Evolutionary conservation across 1,140 invertebrate species (phyloP).

Genomic region (Cyclina sinensis): DNA sequence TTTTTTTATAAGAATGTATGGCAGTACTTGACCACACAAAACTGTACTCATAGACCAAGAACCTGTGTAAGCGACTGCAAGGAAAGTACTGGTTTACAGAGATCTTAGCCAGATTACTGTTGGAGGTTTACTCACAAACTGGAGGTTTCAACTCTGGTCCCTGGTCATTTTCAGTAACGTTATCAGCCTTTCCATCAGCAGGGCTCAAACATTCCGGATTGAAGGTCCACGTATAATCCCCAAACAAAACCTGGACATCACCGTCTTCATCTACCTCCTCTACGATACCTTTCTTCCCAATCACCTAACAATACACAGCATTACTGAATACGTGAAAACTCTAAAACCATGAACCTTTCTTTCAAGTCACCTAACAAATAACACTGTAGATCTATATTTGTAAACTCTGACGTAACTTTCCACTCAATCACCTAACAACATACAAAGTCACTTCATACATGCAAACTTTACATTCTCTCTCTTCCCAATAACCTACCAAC

Average conservation of each 20-base stretch:
- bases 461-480: too few species aligned
- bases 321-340: background rate
- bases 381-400: too few species aligned
- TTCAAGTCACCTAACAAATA: background rate
- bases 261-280: constrained; percentile 58
- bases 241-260: constrained; percentile 44
- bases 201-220: constrained; percentile 40
- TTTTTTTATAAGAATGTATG: too few species aligned
- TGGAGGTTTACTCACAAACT: background rate
- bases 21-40: too few species aligned
- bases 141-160: background rate
- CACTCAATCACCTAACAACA: too few species aligned
- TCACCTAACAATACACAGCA: constrained; percentile 9
- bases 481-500: too few species aligned
- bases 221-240: constrained; percentile 53
- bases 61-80: too few species aligned
- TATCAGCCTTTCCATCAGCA: background rate
- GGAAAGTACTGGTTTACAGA: too few species aligned
- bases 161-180: background rate
- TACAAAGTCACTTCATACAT: too few species aligned
- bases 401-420: too few species aligned
- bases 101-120: too few species aligned
- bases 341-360: background rate
- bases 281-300: constrained; percentile 38
- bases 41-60: too few species aligned